phyloP scores from a whole-genome alignment of 37 sponge, comb jelly and placozoan genomes.

The Diacarnus erythraeanus region DNA sequence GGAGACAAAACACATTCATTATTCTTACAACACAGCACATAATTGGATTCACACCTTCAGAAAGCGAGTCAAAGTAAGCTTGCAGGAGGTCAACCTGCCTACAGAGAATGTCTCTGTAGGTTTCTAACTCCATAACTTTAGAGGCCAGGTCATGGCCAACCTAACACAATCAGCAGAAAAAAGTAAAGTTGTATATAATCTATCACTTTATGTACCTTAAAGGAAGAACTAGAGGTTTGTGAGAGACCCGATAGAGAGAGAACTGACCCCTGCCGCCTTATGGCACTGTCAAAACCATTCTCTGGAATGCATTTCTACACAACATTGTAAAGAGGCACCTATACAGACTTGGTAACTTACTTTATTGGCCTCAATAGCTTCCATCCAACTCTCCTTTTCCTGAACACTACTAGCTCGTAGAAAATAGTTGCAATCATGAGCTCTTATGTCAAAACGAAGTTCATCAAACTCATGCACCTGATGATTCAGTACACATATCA shows the following conservation, averaged over 20 bases:
- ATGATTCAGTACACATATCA: background rate
- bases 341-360: slow-evolving; percentile 15
- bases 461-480: slow-evolving; percentile 94
- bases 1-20: background rate
- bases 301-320: slow-evolving; percentile 62
- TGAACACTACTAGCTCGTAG: slow-evolving; percentile 66
- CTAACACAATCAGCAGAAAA: slow-evolving; percentile 4
- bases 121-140: slow-evolving; percentile 77
- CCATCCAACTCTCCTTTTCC: slow-evolving; percentile 81
- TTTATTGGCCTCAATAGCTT: slow-evolving; percentile 78
- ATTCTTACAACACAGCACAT: background rate
- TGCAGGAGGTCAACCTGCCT: slow-evolving; percentile 77
- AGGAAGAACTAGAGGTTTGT: slow-evolving; percentile 73
- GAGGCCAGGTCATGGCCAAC: slow-evolving; percentile 54
- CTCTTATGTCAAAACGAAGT: slow-evolving; percentile 80
- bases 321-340: background rate
- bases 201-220: slow-evolving; percentile 47
- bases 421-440: slow-evolving; percentile 80
- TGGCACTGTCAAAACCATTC: slow-evolving; percentile 45
- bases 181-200: background rate
- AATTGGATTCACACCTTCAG: slow-evolving; percentile 9
- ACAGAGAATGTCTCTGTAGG: slow-evolving; percentile 78
- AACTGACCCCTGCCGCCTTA: slow-evolving; percentile 80
- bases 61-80: slow-evolving; percentile 56
- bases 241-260: slow-evolving; percentile 79